These are phyloP conservation scores for Cervus canadensis DNA, from an alignment of 2,113 vertebrate species.

Conservation along the genomic window DNA sequence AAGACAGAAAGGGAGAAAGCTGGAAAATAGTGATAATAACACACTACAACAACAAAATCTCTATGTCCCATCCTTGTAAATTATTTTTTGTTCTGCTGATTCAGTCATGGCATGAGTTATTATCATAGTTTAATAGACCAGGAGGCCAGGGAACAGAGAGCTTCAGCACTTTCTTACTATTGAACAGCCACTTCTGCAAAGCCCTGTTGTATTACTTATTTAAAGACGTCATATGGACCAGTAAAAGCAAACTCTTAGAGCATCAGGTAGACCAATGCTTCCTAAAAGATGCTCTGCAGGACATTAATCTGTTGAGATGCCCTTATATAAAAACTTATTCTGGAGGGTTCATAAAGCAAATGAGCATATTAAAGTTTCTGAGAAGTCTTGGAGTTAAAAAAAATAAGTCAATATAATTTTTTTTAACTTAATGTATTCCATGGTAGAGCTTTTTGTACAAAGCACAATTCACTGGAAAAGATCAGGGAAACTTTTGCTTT, in stretches of 20 bases:
- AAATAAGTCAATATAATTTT: background rate
- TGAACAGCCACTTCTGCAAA: background rate
- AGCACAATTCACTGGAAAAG: background rate
- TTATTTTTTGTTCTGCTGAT: background rate
- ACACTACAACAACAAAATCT: background rate
- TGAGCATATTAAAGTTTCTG: background rate
- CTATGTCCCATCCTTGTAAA: background rate
- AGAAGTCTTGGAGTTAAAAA: background rate
- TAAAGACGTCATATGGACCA: background rate
- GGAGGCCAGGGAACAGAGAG: background rate
- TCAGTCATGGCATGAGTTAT: fast-evolving
- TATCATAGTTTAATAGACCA: background rate
- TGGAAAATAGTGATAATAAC: background rate
- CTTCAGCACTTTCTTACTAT: background rate
- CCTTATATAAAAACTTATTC: background rate
- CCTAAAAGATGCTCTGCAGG: background rate
- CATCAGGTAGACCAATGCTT: background rate
- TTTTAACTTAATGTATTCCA: background rate
- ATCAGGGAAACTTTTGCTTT: background rate
- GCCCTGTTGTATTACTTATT: background rate
- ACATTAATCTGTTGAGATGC: background rate
- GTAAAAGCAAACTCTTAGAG: background rate
- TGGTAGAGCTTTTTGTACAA: background rate
- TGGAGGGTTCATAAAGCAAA: background rate
- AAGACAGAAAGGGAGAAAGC: conserved; percentile 21